A percentile compares a stretch with the other conserved stretches of the same genome.
Evolutionary conservation across 2,888 invertebrate species (phyloP).

Genomic region (Lobophora halterata): DNA sequence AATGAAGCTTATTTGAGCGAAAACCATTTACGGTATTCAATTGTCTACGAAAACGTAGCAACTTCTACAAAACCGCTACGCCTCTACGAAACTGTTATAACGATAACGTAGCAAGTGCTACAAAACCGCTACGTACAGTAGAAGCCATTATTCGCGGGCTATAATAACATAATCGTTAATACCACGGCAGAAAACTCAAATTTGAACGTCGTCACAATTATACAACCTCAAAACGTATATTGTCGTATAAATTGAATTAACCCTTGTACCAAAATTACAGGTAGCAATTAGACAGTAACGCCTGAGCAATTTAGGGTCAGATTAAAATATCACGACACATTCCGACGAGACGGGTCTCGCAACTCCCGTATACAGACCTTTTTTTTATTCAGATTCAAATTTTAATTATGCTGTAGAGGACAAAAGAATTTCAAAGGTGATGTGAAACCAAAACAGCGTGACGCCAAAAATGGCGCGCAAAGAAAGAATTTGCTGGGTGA

Average conservation of each 20-base stretch:
- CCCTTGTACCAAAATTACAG: slow-evolving; percentile 61
- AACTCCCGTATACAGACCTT: slow-evolving; percentile 41
- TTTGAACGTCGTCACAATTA: slow-evolving; percentile 37
- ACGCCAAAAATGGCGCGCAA: slow-evolving; percentile 32
- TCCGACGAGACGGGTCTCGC: slow-evolving; percentile 12
- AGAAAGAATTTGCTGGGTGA: slow-evolving; percentile 22
- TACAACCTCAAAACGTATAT: slow-evolving; percentile 38
- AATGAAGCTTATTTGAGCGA: too few relatives aligned
- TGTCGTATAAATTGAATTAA: slow-evolving; percentile 60
- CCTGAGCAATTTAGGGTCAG: slow-evolving; percentile 54
- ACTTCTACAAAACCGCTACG: too few relatives aligned
- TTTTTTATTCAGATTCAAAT: slow-evolving; percentile 42
- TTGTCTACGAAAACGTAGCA: too few relatives aligned
- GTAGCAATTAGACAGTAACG: slow-evolving; percentile 58
- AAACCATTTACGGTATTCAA: too few relatives aligned
- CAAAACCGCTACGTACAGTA: too few relatives aligned
- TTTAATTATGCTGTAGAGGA: slow-evolving; percentile 52
- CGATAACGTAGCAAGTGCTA: too few relatives aligned
- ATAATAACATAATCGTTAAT: too few relatives aligned
- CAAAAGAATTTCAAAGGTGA: slow-evolving; percentile 48
- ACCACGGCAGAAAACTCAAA: too few relatives aligned
- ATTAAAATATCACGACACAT: slow-evolving; percentile 16
- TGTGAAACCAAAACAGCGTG: slow-evolving; percentile 32
- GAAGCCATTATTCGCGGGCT: too few relatives aligned
- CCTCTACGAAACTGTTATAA: too few relatives aligned